Conservation (phyloP, 2,113 vertebrate genomes). For the Lynx canadensis region DNA sequence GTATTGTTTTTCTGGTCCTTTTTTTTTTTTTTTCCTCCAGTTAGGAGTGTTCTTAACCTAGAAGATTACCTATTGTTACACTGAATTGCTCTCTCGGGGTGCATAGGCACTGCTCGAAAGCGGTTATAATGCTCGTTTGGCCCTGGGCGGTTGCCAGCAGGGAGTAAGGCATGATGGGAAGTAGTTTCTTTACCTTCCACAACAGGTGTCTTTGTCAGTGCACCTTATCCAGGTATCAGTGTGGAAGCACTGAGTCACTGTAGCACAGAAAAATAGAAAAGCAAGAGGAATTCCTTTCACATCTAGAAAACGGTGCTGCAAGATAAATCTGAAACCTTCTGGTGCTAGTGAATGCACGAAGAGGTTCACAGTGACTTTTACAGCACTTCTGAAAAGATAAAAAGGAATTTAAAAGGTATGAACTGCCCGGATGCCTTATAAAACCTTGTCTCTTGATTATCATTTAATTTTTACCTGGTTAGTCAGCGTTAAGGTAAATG, state of each 20-base stretch:
- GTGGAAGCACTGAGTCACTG: slow-evolving; percentile 62
- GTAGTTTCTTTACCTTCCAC: slow-evolving; percentile 76
- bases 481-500: slow-evolving; percentile 6
- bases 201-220: slow-evolving; percentile 84
- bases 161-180: slow-evolving; percentile 77
- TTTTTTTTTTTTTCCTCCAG: background rate
- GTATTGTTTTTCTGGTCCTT: background rate
- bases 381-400: slow-evolving; percentile 54
- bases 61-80: slow-evolving; percentile 63
- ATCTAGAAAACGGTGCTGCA: background rate
- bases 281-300: slow-evolving; percentile 24
- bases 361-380: background rate
- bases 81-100: slow-evolving; percentile 16
- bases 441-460: background rate
- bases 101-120: background rate
- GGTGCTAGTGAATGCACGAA: slow-evolving; percentile 10
- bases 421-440: background rate
- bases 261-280: slow-evolving; percentile 46
- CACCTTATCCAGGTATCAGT: slow-evolving; percentile 50
- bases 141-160: slow-evolving; percentile 76
- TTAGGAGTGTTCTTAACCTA: slow-evolving; percentile 39
- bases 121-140: slow-evolving; percentile 55
- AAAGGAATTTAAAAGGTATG: slow-evolving; percentile 71
- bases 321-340: background rate
- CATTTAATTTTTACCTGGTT: slow-evolving; percentile 27